These are phyloP conservation scores for Chloroceryle inda DNA, from an alignment of 2,797 vertebrate species.

Conservation along the genomic window DNA sequence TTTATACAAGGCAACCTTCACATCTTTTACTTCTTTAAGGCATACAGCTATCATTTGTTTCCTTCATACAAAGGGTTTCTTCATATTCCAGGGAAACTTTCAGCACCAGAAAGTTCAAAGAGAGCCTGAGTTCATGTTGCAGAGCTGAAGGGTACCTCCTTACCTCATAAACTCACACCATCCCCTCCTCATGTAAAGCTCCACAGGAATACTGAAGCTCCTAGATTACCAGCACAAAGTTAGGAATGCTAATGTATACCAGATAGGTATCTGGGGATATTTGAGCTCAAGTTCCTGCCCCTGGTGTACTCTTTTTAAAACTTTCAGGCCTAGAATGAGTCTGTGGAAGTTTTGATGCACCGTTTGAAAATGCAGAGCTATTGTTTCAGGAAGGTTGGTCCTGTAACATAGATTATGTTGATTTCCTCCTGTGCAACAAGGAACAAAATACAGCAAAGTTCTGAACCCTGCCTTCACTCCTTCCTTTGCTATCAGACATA, in stretches of 20 bases:
- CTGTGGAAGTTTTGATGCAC: not conserved
- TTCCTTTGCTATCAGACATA: not conserved
- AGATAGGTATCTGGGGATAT: not conserved
- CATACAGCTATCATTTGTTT: not conserved
- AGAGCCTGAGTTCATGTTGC: not conserved
- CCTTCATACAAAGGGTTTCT: not conserved
- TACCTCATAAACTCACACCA: not conserved
- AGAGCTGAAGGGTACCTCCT: not conserved
- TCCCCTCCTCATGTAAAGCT: not conserved
- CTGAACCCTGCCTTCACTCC: rapidly evolving
- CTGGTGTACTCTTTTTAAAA: not conserved
- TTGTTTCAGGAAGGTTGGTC: not conserved
- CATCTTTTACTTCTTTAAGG: not conserved
- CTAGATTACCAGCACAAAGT: not conserved
- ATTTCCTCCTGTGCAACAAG: not conserved
- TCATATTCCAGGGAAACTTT: not conserved
- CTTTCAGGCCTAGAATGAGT: not conserved
- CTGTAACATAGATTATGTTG: not conserved
- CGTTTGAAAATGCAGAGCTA: not conserved
- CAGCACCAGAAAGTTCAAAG: not conserved
- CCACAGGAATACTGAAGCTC: not conserved
- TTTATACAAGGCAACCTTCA: not conserved
- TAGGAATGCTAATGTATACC: not conserved
- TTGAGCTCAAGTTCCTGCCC: not conserved
- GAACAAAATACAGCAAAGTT: not conserved